phyloP scores from a whole-genome alignment of 2,113 vertebrate species.

The Ochotona curzoniae region DNA sequence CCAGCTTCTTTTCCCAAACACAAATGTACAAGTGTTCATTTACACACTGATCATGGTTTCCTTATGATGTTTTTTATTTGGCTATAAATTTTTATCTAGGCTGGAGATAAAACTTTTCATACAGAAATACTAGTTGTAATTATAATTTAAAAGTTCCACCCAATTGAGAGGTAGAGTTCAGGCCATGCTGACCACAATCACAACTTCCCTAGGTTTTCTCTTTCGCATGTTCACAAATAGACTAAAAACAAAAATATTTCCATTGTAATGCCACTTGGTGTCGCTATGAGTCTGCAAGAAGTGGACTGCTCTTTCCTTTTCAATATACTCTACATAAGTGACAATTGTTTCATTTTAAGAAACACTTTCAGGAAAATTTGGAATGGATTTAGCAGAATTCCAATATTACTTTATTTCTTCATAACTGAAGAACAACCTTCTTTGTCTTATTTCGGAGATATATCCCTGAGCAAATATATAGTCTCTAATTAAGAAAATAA shows the following conservation, averaged over 20 bases:
- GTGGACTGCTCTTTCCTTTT: neutral
- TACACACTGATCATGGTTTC: neutral
- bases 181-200: neutral
- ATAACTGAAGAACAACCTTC: constrained; percentile 30
- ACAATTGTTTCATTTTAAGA: constrained; percentile 55
- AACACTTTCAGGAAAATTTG: constrained; percentile 19
- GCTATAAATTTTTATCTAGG: neutral
- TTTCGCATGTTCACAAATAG: neutral
- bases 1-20: neutral
- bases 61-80: neutral
- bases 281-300: constrained; percentile 70
- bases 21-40: neutral
- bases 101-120: neutral
- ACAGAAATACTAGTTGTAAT: neutral
- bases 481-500: constrained; percentile 55
- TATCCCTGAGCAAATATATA: constrained; percentile 13
- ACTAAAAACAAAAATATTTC: constrained; percentile 26
- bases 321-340: neutral
- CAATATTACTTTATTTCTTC: constrained; percentile 47
- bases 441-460: constrained; percentile 56
- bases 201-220: neutral
- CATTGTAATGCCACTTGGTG: constrained; percentile 81
- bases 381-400: constrained; percentile 39
- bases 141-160: neutral
- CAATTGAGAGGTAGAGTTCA: neutral